Base-by-base conservation (phyloP, 2,113 vertebrate genomes). In the Charadrius vociferus region DNA sequence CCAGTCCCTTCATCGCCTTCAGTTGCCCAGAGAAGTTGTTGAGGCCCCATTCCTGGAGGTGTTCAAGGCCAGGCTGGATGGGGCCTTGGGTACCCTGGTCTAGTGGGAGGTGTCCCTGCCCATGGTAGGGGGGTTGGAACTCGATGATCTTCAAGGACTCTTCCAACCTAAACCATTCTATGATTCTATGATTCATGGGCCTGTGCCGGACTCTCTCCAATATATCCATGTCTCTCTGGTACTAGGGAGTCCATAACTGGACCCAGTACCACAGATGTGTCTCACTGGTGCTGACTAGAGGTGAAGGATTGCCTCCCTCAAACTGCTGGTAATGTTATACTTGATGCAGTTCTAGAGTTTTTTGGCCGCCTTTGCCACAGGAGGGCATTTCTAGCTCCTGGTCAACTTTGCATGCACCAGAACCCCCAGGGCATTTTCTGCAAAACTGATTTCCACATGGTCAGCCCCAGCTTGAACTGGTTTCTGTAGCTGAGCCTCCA, bases 361-460 rank as follows among this genome's bases (percentile, higher is more conserved):
- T 27, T 49, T 58, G 16, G 16, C 6, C 7, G 21, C 24, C 65
- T 59, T 59, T 59, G 13, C 17, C 13, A 49, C 5, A 14, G 18
- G 22, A 22, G 5, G 39, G 7, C 4, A 27, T 27, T 4, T 1
- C 29, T 39, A 13, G 13, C 27, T 50, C 6, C 0, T 50, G 58
- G 11, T 52, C 34, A 24, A 4, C 20, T 29, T 49, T 22, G 6
- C 30, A 77, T 50, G 5, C 62, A 50, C 14, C 10, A 58, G 18
- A 9, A 58, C 18, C 12, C 11, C 15, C 10, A 18, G 21, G 23
- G 34, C 11, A 1, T 49, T 49, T 86, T 75, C n/a, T 41, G 23
- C 17, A 67, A 49, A 50, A 77, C 14, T 16, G 12, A 43, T 43
- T 43, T 59, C 45, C 24, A 50, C 24, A 59, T 41, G 36, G 12